These are phyloP conservation scores for Schrankia costaestrigalis DNA, from an alignment of 2,888 invertebrate genomes.

Conservation along the genomic window DNA sequence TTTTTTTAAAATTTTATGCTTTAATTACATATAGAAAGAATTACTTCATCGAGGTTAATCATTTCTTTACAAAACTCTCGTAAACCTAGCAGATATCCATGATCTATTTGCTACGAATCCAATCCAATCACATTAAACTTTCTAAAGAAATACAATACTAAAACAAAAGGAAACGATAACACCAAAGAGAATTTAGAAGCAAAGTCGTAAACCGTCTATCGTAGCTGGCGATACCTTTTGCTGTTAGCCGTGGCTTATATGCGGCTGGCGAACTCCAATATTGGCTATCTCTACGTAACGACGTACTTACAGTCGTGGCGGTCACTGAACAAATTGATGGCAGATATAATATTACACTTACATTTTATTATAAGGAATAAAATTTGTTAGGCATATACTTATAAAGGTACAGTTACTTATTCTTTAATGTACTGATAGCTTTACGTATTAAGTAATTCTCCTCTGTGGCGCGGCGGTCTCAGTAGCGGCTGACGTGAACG, in stretches of 20 bases:
- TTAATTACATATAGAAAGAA: too few species aligned
- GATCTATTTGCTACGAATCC: too few species aligned
- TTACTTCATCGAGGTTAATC: too few species aligned
- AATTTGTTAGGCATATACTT: slow-evolving; percentile 1
- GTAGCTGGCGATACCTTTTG: slow-evolving; percentile 32
- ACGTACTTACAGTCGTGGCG: slow-evolving; percentile 23
- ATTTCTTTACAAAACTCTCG: too few species aligned
- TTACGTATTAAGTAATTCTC: too few species aligned
- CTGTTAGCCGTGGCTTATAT: slow-evolving; percentile 39
- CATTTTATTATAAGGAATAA: slow-evolving; percentile 14
- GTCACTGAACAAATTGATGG: slow-evolving; percentile 22
- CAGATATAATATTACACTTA: slow-evolving; percentile 13
- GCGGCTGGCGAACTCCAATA: slow-evolving; percentile 40
- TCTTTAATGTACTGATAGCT: too few species aligned
- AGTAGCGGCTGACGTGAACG: too few species aligned
- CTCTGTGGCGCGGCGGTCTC: too few species aligned
- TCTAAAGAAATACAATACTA: slow-evolving; percentile 7
- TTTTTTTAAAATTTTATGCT: too few species aligned
- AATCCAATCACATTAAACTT: background rate
- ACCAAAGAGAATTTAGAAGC: slow-evolving; percentile 44
- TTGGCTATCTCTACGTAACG: slow-evolving; percentile 40
- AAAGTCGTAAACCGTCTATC: slow-evolving; percentile 41
- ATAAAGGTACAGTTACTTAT: background rate
- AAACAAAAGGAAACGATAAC: slow-evolving; percentile 16
- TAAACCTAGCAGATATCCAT: too few species aligned